phyloP scores from a whole-genome alignment of 2,797 vertebrate species.

The Danionella dracula region DNA sequence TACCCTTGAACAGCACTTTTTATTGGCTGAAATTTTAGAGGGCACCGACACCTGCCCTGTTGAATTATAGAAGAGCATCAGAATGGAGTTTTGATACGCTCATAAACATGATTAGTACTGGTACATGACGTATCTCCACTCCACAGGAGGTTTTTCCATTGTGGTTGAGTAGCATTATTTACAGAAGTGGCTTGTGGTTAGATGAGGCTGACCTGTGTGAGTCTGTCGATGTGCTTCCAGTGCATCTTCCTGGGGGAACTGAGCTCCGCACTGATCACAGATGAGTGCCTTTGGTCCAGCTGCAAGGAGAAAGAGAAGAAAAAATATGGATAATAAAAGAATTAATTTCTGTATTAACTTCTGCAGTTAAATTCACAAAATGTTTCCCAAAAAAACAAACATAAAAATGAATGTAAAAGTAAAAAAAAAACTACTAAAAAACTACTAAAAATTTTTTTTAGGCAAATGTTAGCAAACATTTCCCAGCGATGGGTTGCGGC shows the following conservation, averaged over 20 bases:
- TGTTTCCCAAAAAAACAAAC: too few relatives aligned
- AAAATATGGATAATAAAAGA: background rate
- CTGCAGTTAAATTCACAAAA: too few relatives aligned
- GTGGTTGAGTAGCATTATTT: background rate
- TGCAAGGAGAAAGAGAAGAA: conserved; percentile 42
- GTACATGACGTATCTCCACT: background rate
- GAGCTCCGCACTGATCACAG: conserved; percentile 95
- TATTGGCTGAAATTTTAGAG: conserved; percentile 67
- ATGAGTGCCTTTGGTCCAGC: conserved; percentile 92
- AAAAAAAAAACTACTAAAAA: too few relatives aligned
- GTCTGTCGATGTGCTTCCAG: conserved; percentile 92
- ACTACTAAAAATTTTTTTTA: too few relatives aligned
- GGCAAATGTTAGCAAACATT: too few relatives aligned
- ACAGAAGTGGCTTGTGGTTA: background rate
- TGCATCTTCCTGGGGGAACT: conserved; percentile 92
- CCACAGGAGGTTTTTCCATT: background rate
- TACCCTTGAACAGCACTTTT: conserved; percentile 59
- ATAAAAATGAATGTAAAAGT: too few relatives aligned
- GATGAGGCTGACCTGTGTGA: conserved; percentile 80
- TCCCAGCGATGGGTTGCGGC: too few relatives aligned
- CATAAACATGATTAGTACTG: conserved; percentile 15
- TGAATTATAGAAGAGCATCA: conserved; percentile 65
- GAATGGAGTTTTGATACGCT: conserved; percentile 17
- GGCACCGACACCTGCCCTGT: conserved; percentile 57
- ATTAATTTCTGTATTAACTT: too few relatives aligned